Base-by-base conservation (phyloP, 2,888 invertebrate species). In the Venustoraphidia nigricollis region DNA sequence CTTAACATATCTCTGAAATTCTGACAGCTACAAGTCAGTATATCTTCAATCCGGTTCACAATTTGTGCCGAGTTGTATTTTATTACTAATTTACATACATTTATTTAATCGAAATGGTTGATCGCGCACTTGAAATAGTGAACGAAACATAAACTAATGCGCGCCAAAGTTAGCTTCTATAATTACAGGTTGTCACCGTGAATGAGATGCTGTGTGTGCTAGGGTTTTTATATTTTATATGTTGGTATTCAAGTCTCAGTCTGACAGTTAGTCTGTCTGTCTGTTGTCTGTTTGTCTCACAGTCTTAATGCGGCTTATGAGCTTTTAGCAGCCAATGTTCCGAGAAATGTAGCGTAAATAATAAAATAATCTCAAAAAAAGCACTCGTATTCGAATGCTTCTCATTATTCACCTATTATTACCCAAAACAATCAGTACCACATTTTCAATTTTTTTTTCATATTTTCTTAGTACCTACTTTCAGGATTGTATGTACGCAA, bases 111-210 rank as follows among this genome's bases (percentile, higher is more conserved):
- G 58, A 58, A 58, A 55, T 55, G 53, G 52, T 54, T 49, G 43
- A 52, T 51, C 57, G 58, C 58, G 55, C 55, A 53, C 53, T 54
- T 49, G 43, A 52, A 52, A 58, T 58, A 53, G 53, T 55, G 59
- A 53, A 54, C 55, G 49, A 55, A 53, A 48, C 46, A 53, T 55
- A 53, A 54, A 55, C 58, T 58, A 60, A 59, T 60, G 59, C 59
- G 58, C 40, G 40, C 40, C 57, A 59, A 55, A 52, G 52, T 54
- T 56, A 58, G 14, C 48, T 11, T 36, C 48, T 36, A 44, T 63
- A 63, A 63, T 63, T 63, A 60, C 62, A 50, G 62, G 62, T 62
- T 63, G 63, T 63, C 63, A 63, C 60, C 59, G 60, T 59, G 60
- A 58, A 58, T 58, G 59, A 60, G 56, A 58, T 56, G 59, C 56